Conservation (phyloP, 2,113 vertebrate species). For the Heterocephalus glaber region DNA sequence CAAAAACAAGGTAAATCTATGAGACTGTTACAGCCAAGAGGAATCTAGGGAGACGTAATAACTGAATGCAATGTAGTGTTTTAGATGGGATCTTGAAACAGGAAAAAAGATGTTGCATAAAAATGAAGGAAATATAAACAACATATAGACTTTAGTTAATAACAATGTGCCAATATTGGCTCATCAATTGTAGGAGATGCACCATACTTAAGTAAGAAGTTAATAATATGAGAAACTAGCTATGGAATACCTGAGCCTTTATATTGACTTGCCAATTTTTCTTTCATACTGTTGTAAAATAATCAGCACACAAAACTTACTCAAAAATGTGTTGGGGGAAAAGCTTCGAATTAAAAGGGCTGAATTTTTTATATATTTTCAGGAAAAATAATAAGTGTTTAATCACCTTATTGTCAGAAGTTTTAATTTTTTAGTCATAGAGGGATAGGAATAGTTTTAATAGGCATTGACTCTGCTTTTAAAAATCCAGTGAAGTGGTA, state of each 20-base stretch:
- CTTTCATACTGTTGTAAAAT: background rate
- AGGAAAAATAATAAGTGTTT: conserved; percentile 22
- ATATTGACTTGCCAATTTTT: background rate
- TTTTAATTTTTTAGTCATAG: background rate
- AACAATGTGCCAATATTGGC: background rate
- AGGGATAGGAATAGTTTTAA: background rate
- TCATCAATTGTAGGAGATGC: background rate
- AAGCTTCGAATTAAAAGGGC: background rate
- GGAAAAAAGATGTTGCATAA: background rate
- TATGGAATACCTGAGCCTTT: background rate
- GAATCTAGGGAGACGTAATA: background rate
- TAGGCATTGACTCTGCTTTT: background rate
- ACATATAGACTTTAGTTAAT: background rate
- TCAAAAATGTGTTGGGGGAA: background rate
- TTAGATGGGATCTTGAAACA: background rate
- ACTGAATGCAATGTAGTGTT: background rate
- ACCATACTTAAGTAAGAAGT: background rate
- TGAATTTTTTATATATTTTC: background rate
- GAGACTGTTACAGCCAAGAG: background rate
- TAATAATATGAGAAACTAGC: background rate
- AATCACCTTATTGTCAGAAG: background rate
- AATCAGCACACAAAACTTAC: background rate
- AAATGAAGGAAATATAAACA: background rate
- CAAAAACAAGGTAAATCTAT: background rate
- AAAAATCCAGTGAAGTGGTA: background rate